phyloP scores from a whole-genome alignment of 2,113 vertebrate species.

The Bufo gargarizans region DNA sequence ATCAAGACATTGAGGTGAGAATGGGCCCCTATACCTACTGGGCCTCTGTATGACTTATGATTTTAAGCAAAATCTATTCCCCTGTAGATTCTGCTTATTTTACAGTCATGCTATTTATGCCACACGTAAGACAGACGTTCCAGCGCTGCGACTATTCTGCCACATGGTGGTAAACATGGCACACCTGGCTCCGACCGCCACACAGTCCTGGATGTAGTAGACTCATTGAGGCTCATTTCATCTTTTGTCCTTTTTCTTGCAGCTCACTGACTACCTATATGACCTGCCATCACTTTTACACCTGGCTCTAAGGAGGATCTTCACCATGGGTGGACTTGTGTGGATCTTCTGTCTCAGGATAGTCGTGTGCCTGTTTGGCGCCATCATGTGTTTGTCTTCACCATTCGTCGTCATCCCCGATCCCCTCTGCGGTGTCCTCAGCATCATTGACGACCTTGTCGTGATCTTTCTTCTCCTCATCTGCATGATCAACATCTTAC shows the following conservation, averaged over 20 bases:
- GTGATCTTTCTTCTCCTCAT: constrained; percentile 80
- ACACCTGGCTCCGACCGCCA: too few species aligned
- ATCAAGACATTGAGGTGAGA: too few species aligned
- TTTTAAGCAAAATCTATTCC: too few species aligned
- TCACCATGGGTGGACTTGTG: constrained; percentile 73
- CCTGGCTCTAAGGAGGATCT: constrained; percentile 68
- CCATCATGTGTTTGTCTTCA: constrained; percentile 71
- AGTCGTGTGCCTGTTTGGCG: constrained; percentile 76
- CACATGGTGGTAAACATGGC: too few species aligned
- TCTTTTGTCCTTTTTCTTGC: constrained; percentile 6
- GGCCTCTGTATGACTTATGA: too few species aligned
- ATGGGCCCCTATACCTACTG: too few species aligned
- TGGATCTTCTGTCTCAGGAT: constrained; percentile 77
- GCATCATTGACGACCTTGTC: constrained; percentile 74
- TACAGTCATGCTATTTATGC: too few species aligned
- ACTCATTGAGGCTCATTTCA: background rate
- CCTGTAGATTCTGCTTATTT: too few species aligned
- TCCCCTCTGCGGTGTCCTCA: constrained; percentile 73
- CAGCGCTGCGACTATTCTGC: too few species aligned
- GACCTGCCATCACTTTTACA: constrained; percentile 73
- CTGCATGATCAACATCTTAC: constrained; percentile 78
- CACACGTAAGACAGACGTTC: too few species aligned
- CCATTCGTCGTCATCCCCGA: constrained; percentile 66
- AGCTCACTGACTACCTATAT: constrained; percentile 80
- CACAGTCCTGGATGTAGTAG: too few species aligned